A percentile compares a stretch with the other conserved stretches of the same genome.
Evolutionary conservation across 1,140 invertebrate genomes (phyloP).

Genomic region (Magallana gigas): DNA sequence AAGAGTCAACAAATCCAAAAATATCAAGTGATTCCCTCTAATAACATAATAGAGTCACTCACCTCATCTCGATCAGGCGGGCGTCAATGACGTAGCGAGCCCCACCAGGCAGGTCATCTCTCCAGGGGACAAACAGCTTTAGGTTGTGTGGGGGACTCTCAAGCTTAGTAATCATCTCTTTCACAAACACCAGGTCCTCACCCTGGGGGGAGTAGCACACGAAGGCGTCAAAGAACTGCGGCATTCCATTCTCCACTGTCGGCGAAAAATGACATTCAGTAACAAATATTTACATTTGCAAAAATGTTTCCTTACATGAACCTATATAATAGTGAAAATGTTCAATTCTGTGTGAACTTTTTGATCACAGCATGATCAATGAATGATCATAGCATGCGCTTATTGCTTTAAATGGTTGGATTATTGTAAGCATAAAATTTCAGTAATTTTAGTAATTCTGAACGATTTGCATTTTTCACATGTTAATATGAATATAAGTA

Average conservation of each 20-base stretch:
- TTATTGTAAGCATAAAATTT: too few relatives aligned
- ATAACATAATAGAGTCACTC: constrained; percentile 11
- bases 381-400: too few relatives aligned
- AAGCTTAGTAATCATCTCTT: constrained; percentile 71
- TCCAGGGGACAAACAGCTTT: constrained; percentile 75
- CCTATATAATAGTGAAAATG: too few relatives aligned
- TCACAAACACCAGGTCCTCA: constrained; percentile 75
- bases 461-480: too few relatives aligned
- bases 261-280: not conserved
- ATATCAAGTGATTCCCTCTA: not conserved
- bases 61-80: constrained; percentile 77
- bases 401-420: too few relatives aligned
- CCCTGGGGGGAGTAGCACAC: constrained; percentile 76
- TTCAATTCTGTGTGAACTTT: too few relatives aligned
- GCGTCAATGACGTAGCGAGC: constrained; percentile 73
- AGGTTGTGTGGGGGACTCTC: constrained; percentile 71
- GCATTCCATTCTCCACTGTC: constrained; percentile 52
- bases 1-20: not conserved
- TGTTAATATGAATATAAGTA: too few relatives aligned
- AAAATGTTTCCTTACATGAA: too few relatives aligned
- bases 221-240: constrained; percentile 77
- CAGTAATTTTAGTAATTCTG: too few relatives aligned
- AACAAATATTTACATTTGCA: too few relatives aligned
- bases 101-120: constrained; percentile 76
- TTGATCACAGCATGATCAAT: too few relatives aligned